Evolutionary conservation across 2,888 invertebrate species (phyloP).

Genomic region (Polietes domitor): DNA sequence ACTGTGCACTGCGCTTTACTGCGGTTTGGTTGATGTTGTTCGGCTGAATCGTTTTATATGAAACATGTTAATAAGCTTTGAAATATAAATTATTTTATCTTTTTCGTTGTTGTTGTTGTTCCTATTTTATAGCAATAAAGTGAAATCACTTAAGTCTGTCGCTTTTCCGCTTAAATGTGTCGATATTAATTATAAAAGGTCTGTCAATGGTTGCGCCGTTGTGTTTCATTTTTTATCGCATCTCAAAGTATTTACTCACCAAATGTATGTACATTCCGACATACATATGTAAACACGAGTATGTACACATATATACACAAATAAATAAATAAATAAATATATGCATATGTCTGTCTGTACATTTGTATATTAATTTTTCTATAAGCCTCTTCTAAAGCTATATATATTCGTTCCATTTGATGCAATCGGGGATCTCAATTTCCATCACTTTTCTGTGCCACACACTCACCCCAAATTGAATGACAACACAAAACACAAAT

Average conservation of each 20-base stretch:
- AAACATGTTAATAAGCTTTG: slow-evolving; percentile 49
- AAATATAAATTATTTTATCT: slow-evolving; percentile 63
- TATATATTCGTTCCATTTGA: too few relatives aligned
- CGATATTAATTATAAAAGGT: slow-evolving; percentile 57
- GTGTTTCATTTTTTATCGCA: background rate
- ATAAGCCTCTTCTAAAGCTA: too few relatives aligned
- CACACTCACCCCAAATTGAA: too few relatives aligned
- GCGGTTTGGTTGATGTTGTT: slow-evolving; percentile 1
- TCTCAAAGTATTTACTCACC: background rate
- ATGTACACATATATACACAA: too few relatives aligned
- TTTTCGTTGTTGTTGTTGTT: slow-evolving; percentile 21
- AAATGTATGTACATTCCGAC: too few relatives aligned
- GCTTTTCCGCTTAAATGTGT: slow-evolving; percentile 59
- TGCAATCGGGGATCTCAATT: background rate
- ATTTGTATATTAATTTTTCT: background rate
- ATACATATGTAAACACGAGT: background rate
- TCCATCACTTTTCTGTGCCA: background rate
- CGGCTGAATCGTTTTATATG: slow-evolving; percentile 23
- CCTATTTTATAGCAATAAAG: slow-evolving; percentile 61
- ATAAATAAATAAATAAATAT: background rate
- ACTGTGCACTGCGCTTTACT: slow-evolving; percentile 2
- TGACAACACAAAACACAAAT: too few relatives aligned
- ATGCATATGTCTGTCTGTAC: background rate
- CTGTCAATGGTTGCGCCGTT: slow-evolving; percentile 4
- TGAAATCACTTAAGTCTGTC: slow-evolving; percentile 59